Base-by-base conservation (phyloP, 2,113 vertebrate genomes). In the Addax nasomaculatus region DNA sequence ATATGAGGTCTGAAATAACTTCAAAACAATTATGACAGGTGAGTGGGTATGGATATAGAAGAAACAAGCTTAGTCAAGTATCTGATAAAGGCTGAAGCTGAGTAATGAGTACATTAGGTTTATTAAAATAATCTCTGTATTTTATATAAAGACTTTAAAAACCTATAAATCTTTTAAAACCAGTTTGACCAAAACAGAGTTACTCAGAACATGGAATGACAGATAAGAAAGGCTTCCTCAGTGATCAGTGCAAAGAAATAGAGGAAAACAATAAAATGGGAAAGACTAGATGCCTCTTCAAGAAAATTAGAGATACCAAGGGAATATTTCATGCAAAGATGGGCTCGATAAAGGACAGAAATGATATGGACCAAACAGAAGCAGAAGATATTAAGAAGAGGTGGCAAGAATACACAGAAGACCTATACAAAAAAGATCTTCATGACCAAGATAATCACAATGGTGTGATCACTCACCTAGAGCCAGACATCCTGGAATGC, bases 391-490 rank as follows among this genome's bases (percentile, higher is more conserved):
- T 67, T n/a, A 67, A n/a, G 15, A n/a, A 64, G 62, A 64, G 15
- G 62, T n/a, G 62, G 30, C 62, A 17, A n/a, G 16, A n/a, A 2
- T n/a, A n/a, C 8, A 67, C 7, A 19, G 33, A n/a, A n/a, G 8
- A n/a, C 19, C 62, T 67, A 2, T 67, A 67, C 8, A n/a, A n/a
- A 64, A n/a, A n/a, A n/a, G 62, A 64, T n/a, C 33, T n/a, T n/a
- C 62, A n/a, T 0, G 7, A n/a, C 62, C 7, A 16, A n/a, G 33
- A 64, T n/a, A 64, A n/a, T 4, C 62, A 64, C 2, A 4, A n/a
- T 64, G 33, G 62, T 64, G 16, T 64, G 62, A 64, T 64, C 33
- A 64, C 62, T 64, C 62, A 2, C 30, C 30, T 17, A n/a, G 62
- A 64, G 30, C 30, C 62, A 64, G 62, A 64, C 15, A n/a, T 64